Percentiles rank a stretch among this genome's conserved stretches.
Conservation (phyloP, 2,797 vertebrate genomes). For the Hafferia zeledoni region DNA sequence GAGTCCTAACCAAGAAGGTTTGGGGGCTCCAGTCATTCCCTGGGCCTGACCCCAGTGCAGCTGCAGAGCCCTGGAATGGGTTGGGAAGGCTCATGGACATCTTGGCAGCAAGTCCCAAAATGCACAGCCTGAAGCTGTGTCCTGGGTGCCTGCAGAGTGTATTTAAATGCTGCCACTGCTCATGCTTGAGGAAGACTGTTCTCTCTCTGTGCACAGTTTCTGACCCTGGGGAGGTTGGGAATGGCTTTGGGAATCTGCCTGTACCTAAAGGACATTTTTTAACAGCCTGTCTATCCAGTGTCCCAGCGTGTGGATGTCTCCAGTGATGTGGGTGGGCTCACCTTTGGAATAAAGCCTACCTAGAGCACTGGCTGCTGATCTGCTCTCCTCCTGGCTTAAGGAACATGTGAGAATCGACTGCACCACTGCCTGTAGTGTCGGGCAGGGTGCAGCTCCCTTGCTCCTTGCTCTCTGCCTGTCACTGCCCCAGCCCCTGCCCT, state of each 20-base stretch:
- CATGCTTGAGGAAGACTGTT: background rate
- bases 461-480: background rate
- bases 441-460: background rate
- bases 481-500: background rate
- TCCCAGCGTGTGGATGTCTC: slow-evolving; percentile 12
- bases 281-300: background rate
- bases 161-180: background rate
- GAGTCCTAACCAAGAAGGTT: background rate
- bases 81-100: background rate
- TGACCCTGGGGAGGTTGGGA: background rate
- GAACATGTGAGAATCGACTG: slow-evolving; percentile 45
- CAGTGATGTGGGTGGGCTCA: slow-evolving; percentile 36
- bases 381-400: slow-evolving; percentile 34
- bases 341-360: slow-evolving; percentile 38
- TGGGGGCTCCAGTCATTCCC: background rate
- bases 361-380: slow-evolving; percentile 27
- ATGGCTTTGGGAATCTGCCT: background rate
- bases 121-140: background rate
- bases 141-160: background rate
- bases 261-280: slow-evolving; percentile 29
- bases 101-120: background rate
- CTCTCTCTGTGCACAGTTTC: background rate
- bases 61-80: background rate
- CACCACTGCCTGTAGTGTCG: background rate
- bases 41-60: background rate